Evolutionary conservation across 1,140 invertebrate species (phyloP), one percentile per base, ranked within the genome.

Genomic region (Agrilus planipennis): DNA sequence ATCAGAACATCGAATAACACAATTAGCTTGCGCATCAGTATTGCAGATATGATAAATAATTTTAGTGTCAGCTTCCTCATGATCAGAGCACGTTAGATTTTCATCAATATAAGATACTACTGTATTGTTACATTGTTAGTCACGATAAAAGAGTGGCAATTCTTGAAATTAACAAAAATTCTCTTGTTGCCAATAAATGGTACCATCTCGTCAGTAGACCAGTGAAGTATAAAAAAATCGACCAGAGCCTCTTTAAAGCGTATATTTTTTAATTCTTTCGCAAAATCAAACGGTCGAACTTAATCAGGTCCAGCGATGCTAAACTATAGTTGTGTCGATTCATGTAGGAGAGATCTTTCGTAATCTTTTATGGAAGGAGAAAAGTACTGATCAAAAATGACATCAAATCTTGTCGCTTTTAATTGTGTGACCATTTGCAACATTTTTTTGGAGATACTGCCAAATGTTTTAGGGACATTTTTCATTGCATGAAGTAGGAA

Each of bases 311-410:
- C 50, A 18, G 41, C 29, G 46, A 57, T 58, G 45, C 39, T 56
- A 35, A 52, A 57, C 27, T 51, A 47, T 34, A 18, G 16, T 45
- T 51, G 50, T 45, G 51, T 50, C 11, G 31, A 12, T 39, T 43
- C 35, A 16, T 30, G 15, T 34, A 55, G 40, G 23, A 39, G 52
- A 46, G 44, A 5, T 21, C 55, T 41, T 54, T 60, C 53, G 3
- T 16, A 48, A 55, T 61, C 54, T 54, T 60, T 60, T 12, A 61
- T 58, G 20, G 54, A 60, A 1, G 53, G 52, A 29, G 51, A 35
- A 34, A 60, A 54, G 29, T 61, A 60, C 7, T 46, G 42, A 51
- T 59, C 54, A 45, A 60, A 60, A 42, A 60, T 49, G 32, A 60
- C 37, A 49, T 53, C 39, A 22, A 55, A 38, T 44, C 49, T 37